A percentile compares a stretch with the other conserved stretches of the same genome.
Conservation (phyloP, 2,113 vertebrate species). For the Paratilapia polleni region DNA sequence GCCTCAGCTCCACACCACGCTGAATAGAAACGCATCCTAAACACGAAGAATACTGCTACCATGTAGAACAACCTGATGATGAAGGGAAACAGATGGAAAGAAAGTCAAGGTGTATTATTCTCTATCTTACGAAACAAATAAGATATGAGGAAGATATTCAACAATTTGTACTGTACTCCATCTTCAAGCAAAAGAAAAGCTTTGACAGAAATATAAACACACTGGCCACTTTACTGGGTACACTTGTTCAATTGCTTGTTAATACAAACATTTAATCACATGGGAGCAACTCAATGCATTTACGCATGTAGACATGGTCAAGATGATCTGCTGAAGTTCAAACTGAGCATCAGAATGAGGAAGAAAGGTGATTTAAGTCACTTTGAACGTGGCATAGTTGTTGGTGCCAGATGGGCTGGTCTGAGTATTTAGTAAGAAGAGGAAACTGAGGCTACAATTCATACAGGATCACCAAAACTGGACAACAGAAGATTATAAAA, state of each 20-base stretch:
- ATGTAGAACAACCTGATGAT: slow-evolving; percentile 88
- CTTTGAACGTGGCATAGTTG: not conserved
- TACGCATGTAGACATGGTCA: not conserved
- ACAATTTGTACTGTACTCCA: not conserved
- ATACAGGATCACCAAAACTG: too few relatives aligned
- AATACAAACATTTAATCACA: not conserved
- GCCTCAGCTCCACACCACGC: slow-evolving; percentile 91
- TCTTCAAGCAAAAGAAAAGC: too few relatives aligned
- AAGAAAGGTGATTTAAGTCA: not conserved
- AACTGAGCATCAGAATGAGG: not conserved
- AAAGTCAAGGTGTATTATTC: not conserved
- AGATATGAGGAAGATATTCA: not conserved
- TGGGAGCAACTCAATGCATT: not conserved
- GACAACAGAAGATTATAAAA: too few relatives aligned
- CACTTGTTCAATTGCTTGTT: not conserved
- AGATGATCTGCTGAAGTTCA: not conserved
- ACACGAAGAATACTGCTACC: slow-evolving; percentile 88
- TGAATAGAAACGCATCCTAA: slow-evolving; percentile 92
- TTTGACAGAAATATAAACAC: too few relatives aligned
- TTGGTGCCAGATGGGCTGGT: too few relatives aligned
- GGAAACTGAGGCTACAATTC: too few relatives aligned
- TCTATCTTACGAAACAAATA: not conserved
- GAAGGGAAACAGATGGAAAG: not conserved
- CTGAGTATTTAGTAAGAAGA: not conserved
- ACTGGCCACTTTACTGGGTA: not conserved